phyloP scores from a whole-genome alignment of 2,797 vertebrate genomes.

The Microtus agrestis region DNA sequence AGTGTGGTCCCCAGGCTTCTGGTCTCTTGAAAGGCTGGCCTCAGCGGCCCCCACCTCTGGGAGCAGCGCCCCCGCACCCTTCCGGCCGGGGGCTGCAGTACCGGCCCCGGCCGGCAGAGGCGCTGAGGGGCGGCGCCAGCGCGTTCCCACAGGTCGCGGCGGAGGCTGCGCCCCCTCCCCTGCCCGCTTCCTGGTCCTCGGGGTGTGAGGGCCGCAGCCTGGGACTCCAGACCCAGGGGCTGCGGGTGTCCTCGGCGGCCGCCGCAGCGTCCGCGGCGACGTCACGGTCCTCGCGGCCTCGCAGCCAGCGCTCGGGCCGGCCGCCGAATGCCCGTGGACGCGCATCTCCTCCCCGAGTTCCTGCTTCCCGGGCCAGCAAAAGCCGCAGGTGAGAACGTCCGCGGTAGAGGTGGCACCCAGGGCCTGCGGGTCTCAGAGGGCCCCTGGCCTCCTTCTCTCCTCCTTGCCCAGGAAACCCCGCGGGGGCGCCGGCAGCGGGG shows the following conservation, averaged over 20 bases:
- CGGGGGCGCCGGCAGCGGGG: not conserved
- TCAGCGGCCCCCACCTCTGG: not conserved
- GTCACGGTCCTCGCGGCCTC: not conserved
- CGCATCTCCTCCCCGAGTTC: constrained; percentile 55
- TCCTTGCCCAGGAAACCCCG: constrained; percentile 2
- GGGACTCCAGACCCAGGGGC: not conserved
- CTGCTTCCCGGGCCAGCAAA: constrained; percentile 60
- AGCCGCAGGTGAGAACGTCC: constrained; percentile 62
- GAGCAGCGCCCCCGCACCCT: not conserved
- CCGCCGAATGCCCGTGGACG: constrained; percentile 17
- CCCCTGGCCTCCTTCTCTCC: constrained; percentile 40
- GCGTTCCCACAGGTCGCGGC: not conserved
- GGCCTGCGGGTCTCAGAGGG: constrained; percentile 47
- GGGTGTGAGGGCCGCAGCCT: constrained; percentile 1
- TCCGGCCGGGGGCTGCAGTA: not conserved
- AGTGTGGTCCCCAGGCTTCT: not conserved
- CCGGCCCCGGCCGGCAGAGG: not conserved
- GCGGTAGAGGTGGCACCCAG: constrained; percentile 31
- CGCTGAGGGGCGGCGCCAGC: not conserved
- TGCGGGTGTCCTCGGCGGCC: constrained; percentile 10
- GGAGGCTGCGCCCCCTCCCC: not conserved
- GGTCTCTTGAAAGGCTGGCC: not conserved
- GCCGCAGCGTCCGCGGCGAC: not conserved
- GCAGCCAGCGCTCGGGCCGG: not conserved
- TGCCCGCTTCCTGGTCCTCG: not conserved